These are phyloP conservation scores for Numida meleagris DNA, from an alignment of 2,113 vertebrate species.

Conservation along the genomic window DNA sequence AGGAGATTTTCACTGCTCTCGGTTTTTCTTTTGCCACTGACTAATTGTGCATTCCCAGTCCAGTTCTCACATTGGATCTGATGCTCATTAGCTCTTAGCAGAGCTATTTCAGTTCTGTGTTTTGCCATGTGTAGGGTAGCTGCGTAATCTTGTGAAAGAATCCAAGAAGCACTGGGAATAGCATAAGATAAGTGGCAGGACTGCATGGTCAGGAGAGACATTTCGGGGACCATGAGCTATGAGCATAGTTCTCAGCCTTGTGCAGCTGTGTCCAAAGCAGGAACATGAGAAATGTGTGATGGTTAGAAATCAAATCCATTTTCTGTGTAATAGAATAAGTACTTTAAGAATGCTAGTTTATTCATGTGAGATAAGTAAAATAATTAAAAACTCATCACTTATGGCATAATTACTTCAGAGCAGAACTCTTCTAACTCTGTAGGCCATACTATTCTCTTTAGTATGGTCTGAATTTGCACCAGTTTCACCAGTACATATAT, in stretches of 20 bases:
- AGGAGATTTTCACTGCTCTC: background rate
- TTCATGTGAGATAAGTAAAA: too few species aligned
- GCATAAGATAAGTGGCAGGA: background rate
- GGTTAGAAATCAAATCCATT: background rate
- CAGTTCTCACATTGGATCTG: background rate
- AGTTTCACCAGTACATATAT: background rate
- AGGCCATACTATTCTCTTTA: background rate
- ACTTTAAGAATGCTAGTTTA: background rate
- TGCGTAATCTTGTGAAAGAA: background rate
- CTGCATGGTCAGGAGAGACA: background rate
- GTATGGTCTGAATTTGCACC: background rate
- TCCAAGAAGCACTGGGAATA: background rate
- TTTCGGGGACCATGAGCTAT: background rate
- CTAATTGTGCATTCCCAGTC: background rate
- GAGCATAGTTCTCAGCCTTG: background rate
- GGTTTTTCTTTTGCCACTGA: background rate
- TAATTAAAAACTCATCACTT: too few species aligned
- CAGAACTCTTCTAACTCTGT: background rate
- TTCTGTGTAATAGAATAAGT: background rate
- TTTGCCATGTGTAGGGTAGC: background rate
- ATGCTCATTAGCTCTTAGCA: background rate
- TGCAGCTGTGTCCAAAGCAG: background rate
- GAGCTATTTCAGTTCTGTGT: accelerated
- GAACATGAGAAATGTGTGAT: background rate
- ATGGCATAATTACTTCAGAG: background rate